Evolutionary conservation across 2,113 vertebrate genomes (phyloP).

Genomic region (Centropristis striata): DNA sequence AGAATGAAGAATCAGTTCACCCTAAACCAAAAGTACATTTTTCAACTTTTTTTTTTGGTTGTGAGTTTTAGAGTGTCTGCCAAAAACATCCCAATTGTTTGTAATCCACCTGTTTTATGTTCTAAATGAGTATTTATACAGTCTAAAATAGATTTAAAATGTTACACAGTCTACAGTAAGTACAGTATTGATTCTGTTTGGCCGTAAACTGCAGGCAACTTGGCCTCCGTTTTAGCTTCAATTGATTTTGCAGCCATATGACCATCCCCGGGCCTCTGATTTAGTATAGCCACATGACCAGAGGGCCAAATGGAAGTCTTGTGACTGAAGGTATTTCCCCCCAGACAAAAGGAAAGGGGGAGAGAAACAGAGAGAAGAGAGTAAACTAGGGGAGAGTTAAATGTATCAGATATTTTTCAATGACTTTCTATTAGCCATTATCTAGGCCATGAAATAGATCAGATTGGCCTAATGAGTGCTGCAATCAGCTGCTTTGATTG

Average conservation of each 20-base stretch:
- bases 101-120: not conserved
- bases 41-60: no score
- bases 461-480: not conserved
- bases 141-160: not conserved
- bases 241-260: conserved; percentile 71
- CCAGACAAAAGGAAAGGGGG: not conserved
- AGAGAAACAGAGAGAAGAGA: not conserved
- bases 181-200: not conserved
- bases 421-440: not conserved
- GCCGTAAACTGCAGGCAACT: not conserved
- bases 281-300: conserved; percentile 78
- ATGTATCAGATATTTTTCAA: not conserved
- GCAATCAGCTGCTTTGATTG: not conserved
- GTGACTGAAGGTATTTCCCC: conserved; percentile 80
- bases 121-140: not conserved
- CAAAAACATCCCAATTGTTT: not conserved
- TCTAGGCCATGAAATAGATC: not conserved
- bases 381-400: not conserved
- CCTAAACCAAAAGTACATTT: no score
- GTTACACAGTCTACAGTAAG: not conserved
- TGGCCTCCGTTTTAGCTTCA: conserved; percentile 12
- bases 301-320: conserved; percentile 74
- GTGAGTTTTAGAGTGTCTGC: not conserved
- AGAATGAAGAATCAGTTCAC: no score
- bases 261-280: conserved; percentile 74